A percentile compares a stretch with the other conserved stretches of the same genome.
Evolutionary conservation across 2,113 vertebrate genomes (phyloP).

Genomic region (Neodontobutis hainanensis): DNA sequence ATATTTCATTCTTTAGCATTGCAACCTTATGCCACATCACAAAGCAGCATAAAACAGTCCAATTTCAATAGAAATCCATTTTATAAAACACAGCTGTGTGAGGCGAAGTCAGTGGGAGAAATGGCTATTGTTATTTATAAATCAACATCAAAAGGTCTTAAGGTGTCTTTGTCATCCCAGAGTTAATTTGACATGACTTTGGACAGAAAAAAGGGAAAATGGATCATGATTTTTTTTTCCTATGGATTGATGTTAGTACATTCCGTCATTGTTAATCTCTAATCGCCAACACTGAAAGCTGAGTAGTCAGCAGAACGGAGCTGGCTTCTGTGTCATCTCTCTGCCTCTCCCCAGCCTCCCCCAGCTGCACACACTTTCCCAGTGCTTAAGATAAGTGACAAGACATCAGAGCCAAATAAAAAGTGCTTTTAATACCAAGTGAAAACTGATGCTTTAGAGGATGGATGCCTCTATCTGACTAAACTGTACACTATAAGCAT

Average conservation of each 20-base stretch:
- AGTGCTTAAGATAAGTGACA: slow-evolving; percentile 78
- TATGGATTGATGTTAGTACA: slow-evolving; percentile 58
- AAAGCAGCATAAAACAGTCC: no score
- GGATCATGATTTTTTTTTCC: slow-evolving; percentile 45
- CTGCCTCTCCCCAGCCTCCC: slow-evolving; percentile 42
- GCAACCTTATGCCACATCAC: no score
- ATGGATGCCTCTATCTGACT: slow-evolving; percentile 43
- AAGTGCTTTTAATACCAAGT: slow-evolving; percentile 66
- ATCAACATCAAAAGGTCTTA: slow-evolving; percentile 32
- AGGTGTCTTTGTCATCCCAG: slow-evolving; percentile 38
- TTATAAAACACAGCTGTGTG: no score
- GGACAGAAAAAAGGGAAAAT: slow-evolving; percentile 41
- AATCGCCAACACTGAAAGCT: slow-evolving; percentile 66
- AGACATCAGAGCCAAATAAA: slow-evolving; percentile 70
- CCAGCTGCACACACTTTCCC: slow-evolving; percentile 59
- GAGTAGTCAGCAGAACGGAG: slow-evolving; percentile 72
- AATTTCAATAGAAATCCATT: no score
- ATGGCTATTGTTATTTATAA: not conserved
- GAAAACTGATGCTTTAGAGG: slow-evolving; percentile 60
- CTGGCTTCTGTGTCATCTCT: slow-evolving; percentile 64
- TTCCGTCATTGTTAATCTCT: slow-evolving; percentile 67
- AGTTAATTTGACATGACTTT: slow-evolving; percentile 57
- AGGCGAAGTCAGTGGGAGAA: no score
- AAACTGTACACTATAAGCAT: slow-evolving; percentile 2
- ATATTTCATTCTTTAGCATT: no score